phyloP scores from a whole-genome alignment of 53 echinoderm and acorn worm species.

The Astropecten irregularis region DNA sequence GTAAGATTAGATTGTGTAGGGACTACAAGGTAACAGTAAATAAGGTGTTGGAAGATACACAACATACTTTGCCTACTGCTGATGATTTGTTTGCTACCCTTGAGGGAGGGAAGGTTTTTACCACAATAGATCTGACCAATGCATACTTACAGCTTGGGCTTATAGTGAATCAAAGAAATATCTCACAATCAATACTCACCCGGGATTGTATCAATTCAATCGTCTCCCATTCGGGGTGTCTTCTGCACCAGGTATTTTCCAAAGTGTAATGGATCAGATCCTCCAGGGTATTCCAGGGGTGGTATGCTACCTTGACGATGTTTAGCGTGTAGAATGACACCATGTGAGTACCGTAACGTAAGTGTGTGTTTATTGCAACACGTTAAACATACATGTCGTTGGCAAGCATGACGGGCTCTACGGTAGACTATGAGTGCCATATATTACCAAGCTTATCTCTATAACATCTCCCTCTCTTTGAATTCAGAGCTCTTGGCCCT shows the following conservation, averaged over 20 bases:
- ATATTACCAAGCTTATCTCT: too few relatives aligned
- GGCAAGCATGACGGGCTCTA: too few relatives aligned
- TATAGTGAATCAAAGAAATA: background rate
- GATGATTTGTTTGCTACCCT: slow-evolving; percentile 58
- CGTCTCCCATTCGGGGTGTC: slow-evolving; percentile 50
- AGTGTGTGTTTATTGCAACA: too few relatives aligned
- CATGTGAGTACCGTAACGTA: too few relatives aligned
- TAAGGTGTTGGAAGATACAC: slow-evolving; percentile 17
- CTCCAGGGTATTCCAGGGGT: slow-evolving; percentile 36
- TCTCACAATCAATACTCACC: slow-evolving; percentile 18
- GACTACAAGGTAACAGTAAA: slow-evolving; percentile 56
- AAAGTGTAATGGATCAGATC: slow-evolving; percentile 54
- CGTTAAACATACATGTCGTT: too few relatives aligned
- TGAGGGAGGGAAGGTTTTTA: slow-evolving; percentile 41
- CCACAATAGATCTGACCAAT: background rate
- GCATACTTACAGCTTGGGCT: background rate
- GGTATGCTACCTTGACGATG: slow-evolving; percentile 32
- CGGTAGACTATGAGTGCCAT: too few relatives aligned
- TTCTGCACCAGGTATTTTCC: slow-evolving; percentile 54
- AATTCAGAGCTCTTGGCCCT: too few relatives aligned
- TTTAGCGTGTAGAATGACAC: too few relatives aligned
- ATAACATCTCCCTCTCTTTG: too few relatives aligned
- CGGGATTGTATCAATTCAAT: slow-evolving; percentile 61
- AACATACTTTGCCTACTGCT: slow-evolving; percentile 42
- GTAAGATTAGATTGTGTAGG: slow-evolving; percentile 37